These are phyloP conservation scores for Hystrix brachyura DNA, from an alignment of 2,113 vertebrate species.

Conservation along the genomic window DNA sequence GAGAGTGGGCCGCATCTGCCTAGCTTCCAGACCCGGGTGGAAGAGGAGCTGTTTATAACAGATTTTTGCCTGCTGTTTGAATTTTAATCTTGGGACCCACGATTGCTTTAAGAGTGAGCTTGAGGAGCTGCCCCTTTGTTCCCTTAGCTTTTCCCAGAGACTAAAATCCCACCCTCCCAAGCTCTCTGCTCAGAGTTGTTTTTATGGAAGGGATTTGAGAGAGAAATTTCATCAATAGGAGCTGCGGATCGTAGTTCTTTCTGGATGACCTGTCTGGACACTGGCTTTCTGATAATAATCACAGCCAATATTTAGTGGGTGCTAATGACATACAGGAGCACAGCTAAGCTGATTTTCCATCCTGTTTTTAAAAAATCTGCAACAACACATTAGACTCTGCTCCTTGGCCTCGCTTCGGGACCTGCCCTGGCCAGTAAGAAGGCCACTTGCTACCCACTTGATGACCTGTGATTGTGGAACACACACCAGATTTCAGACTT, in stretches of 20 bases:
- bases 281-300: not conserved
- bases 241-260: not conserved
- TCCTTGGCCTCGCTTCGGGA: rapidly evolving
- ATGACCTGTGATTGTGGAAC: not conserved
- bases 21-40: not conserved
- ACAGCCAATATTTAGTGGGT: not conserved
- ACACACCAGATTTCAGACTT: not conserved
- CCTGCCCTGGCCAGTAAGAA: rapidly evolving
- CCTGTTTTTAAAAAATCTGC: not conserved
- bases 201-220: conserved; percentile 6
- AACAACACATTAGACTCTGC: rapidly evolving
- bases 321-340: not conserved
- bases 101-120: not conserved
- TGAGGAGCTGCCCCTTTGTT: not conserved
- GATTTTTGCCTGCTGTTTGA: not conserved
- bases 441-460: rapidly evolving
- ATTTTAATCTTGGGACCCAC: conserved; percentile 62
- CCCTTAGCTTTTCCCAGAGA: not conserved
- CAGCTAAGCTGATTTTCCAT: rapidly evolving
- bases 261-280: not conserved
- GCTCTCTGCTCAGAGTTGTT: not conserved
- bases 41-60: not conserved
- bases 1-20: conserved; percentile 53
- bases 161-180: not conserved
- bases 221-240: not conserved